Conservation (phyloP, 2,113 vertebrate genomes). For the Mellivora capensis region DNA sequence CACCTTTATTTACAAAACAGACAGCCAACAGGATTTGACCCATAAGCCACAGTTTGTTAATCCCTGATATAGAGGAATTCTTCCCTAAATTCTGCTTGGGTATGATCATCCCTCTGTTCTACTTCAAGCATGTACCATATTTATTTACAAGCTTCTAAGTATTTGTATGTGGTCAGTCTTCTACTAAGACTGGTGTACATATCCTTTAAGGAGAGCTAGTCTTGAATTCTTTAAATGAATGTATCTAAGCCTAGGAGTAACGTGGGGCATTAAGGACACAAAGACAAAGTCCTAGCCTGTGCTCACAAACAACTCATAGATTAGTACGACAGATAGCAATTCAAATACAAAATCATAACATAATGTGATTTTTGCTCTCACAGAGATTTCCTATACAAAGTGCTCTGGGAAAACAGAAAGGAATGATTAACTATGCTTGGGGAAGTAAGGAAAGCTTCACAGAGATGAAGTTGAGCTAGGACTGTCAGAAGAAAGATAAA, state of each 20-base stretch:
- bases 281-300: neutral
- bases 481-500: neutral
- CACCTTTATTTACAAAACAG: neutral
- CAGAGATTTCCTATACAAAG: neutral
- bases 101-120: neutral
- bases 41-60: neutral
- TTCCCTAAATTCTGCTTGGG: neutral
- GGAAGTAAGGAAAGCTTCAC: neutral
- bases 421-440: neutral
- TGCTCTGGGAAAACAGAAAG: neutral
- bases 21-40: neutral
- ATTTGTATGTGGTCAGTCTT: neutral
- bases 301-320: neutral
- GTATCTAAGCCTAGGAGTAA: neutral
- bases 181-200: neutral
- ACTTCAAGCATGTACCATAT: neutral
- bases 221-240: slow-evolving; percentile 17
- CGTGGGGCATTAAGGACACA: neutral
- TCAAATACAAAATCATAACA: neutral
- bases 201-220: neutral
- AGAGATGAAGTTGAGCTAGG: neutral
- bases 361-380: neutral
- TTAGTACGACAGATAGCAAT: neutral
- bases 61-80: neutral
- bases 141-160: neutral